Evolutionary conservation across 2,113 vertebrate genomes (phyloP), one percentile per base, ranked within the genome.

Genomic region (Cyphomyrus discorhynchus): DNA sequence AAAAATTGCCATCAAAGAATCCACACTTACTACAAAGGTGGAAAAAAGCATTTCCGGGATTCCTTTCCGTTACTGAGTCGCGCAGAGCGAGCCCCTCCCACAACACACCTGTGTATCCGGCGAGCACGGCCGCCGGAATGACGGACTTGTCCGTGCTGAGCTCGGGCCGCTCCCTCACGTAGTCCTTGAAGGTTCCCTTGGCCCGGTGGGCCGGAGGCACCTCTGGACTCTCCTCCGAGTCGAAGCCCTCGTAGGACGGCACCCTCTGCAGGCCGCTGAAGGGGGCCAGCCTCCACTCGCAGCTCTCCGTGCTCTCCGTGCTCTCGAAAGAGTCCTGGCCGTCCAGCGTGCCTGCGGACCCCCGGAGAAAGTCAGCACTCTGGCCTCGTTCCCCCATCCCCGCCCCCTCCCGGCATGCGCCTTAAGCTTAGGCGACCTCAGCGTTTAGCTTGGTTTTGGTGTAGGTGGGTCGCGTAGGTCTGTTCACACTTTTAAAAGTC

Each of bases 131-230:
- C 21, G 98, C 98, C 66, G 98, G 98, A 84, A 99, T 99, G 95
- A 99, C 98, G 0, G 98, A 98, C 92, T 99, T 99, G 95, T 99
- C 98, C 94, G 99, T 99, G 96, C 98, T 98, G 95, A 98, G 97
- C 93, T 99, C 98, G 0, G 98, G 97, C 84, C 98, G 97, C 92
- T 99, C 98, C 92, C 98, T 96, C 95, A 99, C 98, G 94, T 99
- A 99, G 96, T 99, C 98, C 95, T 99, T 99, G 97, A 99, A 99
- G 93, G 98, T 99, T 94, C 98, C 98, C 95, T 99, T 99, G 94
- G 98, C 97, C 91, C 99, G 99, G 96, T 98, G 98, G 94, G 95
- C 96, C 89, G 97, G 97, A 95, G 99, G 92, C 90, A 97, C 95
- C 0, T 96, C 90, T 0, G 98, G 97, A 91, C 99, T 99, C 93